Conservation (phyloP, 2,888 invertebrate genomes). For the Nemapogon koenigi region DNA sequence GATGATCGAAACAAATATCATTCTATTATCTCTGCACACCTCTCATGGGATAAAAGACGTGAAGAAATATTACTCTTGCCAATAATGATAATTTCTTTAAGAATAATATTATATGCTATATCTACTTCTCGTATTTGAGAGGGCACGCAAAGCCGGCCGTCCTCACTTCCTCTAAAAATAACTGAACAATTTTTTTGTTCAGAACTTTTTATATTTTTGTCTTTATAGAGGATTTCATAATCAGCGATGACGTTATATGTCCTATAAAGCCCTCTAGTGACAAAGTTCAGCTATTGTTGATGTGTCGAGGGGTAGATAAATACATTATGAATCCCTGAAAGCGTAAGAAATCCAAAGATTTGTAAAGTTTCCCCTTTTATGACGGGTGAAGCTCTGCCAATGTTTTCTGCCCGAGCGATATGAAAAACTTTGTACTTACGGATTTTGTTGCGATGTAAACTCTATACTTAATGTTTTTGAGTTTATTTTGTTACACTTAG, state of each 20-base stretch:
- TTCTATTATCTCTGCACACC: too few species aligned
- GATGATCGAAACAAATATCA: too few species aligned
- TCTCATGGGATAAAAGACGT: too few species aligned
- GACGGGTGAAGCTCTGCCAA: constrained; percentile 50
- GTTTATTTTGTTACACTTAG: neutral
- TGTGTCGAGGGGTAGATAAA: constrained; percentile 61
- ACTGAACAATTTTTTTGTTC: too few species aligned
- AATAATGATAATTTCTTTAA: too few species aligned
- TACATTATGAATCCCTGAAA: constrained; percentile 58
- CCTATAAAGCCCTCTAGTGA: constrained; percentile 40
- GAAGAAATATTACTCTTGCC: too few species aligned
- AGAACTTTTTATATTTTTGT: too few species aligned
- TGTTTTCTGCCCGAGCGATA: constrained; percentile 52
- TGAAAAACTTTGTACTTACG: constrained; percentile 45
- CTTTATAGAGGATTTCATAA: constrained; percentile 21
- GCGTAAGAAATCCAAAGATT: constrained; percentile 61
- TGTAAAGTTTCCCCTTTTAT: constrained; percentile 62
- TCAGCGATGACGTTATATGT: constrained; percentile 35
- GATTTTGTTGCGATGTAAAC: too few species aligned
- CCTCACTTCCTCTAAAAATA: too few species aligned
- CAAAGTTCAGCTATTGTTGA: constrained; percentile 47
- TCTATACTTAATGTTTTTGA: neutral
- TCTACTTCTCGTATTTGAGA: too few species aligned
- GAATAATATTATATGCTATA: too few species aligned
- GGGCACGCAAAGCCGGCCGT: too few species aligned